Percentiles rank a stretch among this genome's conserved stretches.
phyloP scores from a whole-genome alignment of 2,888 invertebrate genomes.

The Diadegma fenestrale region DNA sequence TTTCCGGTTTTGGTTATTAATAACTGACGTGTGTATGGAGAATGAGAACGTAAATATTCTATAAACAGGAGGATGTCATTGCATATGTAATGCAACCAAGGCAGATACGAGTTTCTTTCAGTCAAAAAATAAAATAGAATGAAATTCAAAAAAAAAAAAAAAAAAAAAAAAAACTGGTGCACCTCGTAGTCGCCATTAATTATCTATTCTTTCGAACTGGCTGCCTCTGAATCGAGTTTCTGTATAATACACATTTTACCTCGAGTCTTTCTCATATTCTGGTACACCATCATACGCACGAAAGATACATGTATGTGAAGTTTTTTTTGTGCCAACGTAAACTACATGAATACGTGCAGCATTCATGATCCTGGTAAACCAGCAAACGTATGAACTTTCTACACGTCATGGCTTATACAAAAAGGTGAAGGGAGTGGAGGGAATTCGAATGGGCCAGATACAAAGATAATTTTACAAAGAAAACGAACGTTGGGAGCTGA shows the following conservation, averaged over 20 bases:
- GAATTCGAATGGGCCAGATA: conserved; percentile 15
- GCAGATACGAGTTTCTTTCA: conserved; percentile 7
- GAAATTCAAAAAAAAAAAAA: background rate
- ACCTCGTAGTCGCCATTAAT: conserved; percentile 43
- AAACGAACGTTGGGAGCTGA: conserved; percentile 44
- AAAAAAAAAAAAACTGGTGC: background rate
- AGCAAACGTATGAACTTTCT: conserved; percentile 53
- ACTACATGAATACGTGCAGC: conserved; percentile 9
- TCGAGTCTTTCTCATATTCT: conserved; percentile 21
- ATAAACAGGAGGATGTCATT: background rate
- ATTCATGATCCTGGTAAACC: conserved; percentile 45
- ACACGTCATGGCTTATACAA: conserved; percentile 16
- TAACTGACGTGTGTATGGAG: background rate
- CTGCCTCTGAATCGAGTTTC: conserved; percentile 68
- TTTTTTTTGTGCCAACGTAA: conserved; percentile 18
- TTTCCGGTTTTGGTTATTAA: background rate
- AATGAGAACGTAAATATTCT: background rate
- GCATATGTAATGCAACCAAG: background rate
- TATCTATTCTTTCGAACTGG: conserved; percentile 37
- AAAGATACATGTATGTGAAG: background rate
- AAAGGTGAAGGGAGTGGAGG: background rate
- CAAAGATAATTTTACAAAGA: conserved; percentile 3
- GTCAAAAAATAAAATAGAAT: background rate
- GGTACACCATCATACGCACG: background rate
- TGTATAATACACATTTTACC: conserved; percentile 69